Evolutionary conservation across 2,113 vertebrate species (phyloP).

Genomic region (Centropus unirufus): DNA sequence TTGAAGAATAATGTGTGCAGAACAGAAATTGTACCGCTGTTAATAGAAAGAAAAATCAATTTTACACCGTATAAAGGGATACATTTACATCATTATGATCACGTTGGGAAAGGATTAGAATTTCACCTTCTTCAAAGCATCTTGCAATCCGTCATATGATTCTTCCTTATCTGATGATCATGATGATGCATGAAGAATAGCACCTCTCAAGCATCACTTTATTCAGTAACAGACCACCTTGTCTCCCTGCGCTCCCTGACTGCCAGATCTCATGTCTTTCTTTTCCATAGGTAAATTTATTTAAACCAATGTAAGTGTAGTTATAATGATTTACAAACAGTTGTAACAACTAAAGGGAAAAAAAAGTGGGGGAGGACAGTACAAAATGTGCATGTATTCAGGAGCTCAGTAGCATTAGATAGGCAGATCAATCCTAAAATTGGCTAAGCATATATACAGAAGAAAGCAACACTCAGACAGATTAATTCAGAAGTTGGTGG

Average conservation of each 20-base stretch:
- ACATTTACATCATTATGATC: constrained; percentile 60
- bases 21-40: constrained; percentile 39
- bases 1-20: constrained; percentile 39
- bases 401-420: background rate
- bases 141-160: constrained; percentile 53
- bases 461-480: background rate
- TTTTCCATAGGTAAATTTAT: constrained; percentile 61
- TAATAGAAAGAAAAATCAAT: constrained; percentile 57
- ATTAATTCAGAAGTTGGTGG: background rate
- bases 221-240: constrained; percentile 57
- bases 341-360: background rate
- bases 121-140: constrained; percentile 63
- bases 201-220: constrained; percentile 61
- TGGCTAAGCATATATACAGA: background rate
- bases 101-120: constrained; percentile 54
- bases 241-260: constrained; percentile 18
- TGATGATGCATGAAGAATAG: constrained; percentile 61
- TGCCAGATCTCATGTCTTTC: constrained; percentile 54
- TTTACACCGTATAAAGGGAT: constrained; percentile 44
- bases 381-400: background rate
- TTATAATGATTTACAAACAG: background rate
- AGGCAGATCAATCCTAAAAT: background rate
- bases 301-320: constrained; percentile 27
- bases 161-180: constrained; percentile 67
- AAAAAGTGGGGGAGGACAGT: background rate